These are phyloP conservation scores for Motacilla tschutschensis DNA, from an alignment of 2,113 vertebrate species.

Conservation along the genomic window DNA sequence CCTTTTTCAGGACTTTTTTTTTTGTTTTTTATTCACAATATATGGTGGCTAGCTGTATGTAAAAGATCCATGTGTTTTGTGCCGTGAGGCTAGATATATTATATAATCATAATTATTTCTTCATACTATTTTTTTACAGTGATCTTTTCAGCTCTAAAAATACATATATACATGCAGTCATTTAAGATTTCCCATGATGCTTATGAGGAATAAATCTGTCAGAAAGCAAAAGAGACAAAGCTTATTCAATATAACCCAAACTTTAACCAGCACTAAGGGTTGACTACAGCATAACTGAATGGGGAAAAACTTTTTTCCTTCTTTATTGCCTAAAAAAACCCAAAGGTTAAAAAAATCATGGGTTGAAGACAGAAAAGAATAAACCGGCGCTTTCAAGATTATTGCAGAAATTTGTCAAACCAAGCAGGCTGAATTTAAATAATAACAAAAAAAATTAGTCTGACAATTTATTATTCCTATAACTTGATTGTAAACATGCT, in stretches of 20 bases:
- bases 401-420: background rate
- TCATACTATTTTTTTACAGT: background rate
- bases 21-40: background rate
- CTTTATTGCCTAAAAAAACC: background rate
- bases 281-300: background rate
- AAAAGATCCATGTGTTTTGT: background rate
- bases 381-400: background rate
- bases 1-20: background rate
- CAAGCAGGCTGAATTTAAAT: background rate
- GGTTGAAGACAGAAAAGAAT: background rate
- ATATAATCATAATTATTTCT: background rate
- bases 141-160: background rate
- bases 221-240: background rate
- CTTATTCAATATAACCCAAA: background rate
- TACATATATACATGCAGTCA: rapidly evolving
- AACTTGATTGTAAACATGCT: background rate
- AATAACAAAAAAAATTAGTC: background rate
- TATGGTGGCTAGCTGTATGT: background rate
- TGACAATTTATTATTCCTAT: background rate
- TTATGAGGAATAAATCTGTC: background rate
- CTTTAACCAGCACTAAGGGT: background rate
- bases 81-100: background rate
- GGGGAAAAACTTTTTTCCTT: background rate
- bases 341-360: background rate
- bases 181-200: background rate